These are phyloP conservation scores for Siphlonurus alternatus DNA, from an alignment of 2,888 invertebrate genomes.

Conservation along the genomic window DNA sequence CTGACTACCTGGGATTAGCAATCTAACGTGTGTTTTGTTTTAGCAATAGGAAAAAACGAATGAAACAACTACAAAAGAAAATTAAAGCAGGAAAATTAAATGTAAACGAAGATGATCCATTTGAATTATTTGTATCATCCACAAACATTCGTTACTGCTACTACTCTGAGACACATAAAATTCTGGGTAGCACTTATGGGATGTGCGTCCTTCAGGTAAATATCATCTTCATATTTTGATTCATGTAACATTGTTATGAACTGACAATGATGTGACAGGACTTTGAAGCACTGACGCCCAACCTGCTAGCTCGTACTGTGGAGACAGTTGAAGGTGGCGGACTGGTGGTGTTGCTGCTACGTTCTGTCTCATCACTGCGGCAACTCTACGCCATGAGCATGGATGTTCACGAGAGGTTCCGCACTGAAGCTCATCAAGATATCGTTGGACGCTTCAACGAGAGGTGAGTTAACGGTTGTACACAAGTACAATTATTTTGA, in stretches of 20 bases:
- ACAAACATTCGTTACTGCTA: conserved; percentile 95
- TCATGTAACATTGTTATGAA: too few species aligned
- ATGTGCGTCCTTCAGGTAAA: conserved; percentile 80
- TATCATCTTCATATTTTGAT: conserved; percentile 1
- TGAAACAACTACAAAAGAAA: conserved; percentile 65
- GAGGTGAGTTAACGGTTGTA: conserved; percentile 29
- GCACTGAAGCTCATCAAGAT: conserved; percentile 87
- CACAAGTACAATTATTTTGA: neutral
- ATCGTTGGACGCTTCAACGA: conserved; percentile 93
- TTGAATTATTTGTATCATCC: conserved; percentile 88
- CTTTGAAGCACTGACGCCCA: conserved; percentile 95
- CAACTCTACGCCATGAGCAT: conserved; percentile 93
- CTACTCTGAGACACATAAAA: conserved; percentile 93
- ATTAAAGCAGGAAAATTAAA: conserved; percentile 75
- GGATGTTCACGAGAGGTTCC: conserved; percentile 93
- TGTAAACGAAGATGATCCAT: conserved; percentile 87
- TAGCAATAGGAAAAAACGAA: conserved; percentile 83
- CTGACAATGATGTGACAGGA: conserved; percentile 40
- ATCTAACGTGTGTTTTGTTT: too few species aligned
- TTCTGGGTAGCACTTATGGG: conserved; percentile 93
- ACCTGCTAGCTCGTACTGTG: conserved; percentile 85
- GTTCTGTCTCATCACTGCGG: conserved; percentile 70
- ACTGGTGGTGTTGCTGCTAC: conserved; percentile 75
- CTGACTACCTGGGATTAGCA: neutral
- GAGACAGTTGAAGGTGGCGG: conserved; percentile 98